Evolutionary conservation across 2,113 vertebrate genomes (phyloP), one percentile per base, ranked within the genome.

Genomic region (Rhineura floridana): DNA sequence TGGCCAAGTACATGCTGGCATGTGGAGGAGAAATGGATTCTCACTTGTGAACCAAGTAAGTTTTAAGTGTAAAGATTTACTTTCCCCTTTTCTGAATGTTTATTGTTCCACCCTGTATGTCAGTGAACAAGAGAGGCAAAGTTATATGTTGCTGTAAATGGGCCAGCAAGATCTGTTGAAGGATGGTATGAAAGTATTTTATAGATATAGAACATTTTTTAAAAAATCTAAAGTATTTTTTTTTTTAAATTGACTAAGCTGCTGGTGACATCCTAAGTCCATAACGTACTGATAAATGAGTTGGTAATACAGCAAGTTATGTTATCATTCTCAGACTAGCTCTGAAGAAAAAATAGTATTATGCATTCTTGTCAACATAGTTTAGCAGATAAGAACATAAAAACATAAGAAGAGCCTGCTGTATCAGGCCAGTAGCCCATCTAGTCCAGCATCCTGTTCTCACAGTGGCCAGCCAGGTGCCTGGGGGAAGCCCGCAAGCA

Each of bases 11-110:
- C 98, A 99, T 94, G 99, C 99, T 97, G 99, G 99, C 81, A 99
- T 99, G 99, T 99, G 99, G 99, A 98, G 98, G 91, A 98, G 99
- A 95, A 99, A 99, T 52, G 98, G 99, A 4, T 99, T 99, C 90
- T 99, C 99, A 12, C 96, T 99, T 73, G 99, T 99, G 91, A 99
- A 99, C 93, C 99, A 99, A 97, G 99, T 98, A 93, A 96, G 95
- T 92, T 70, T 12, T 7, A 70, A 87, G 15, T 28, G 21, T 17
- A 30, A 73, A 50, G 25, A 50, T 1, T 5, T 39, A 39, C 15
- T 65, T 17, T 4, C 25, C 25, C 1, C 19, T 65, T 83, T 65
- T 44, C 25, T 83, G n/a, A 33, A 50, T 42, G 13, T 46, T n/a
- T 25, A 42, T n/a, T 77, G 28, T 42, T 84, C 11, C 33, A 55